Base-by-base conservation (phyloP, 1,140 invertebrate genomes). In the Fopius arisanus region DNA sequence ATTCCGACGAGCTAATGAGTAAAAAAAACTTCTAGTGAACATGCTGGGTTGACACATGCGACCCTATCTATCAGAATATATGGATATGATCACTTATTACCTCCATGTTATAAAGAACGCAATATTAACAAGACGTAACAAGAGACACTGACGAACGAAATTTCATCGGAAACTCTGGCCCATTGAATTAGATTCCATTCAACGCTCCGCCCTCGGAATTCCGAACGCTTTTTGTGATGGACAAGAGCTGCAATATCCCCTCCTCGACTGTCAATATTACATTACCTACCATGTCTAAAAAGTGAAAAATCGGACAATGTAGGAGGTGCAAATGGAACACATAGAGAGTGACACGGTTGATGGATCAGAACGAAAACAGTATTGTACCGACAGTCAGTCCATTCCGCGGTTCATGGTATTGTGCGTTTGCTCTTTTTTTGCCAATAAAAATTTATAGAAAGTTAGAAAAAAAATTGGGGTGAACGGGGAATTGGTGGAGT, bases 181-280 rank as follows among this genome's bases (percentile, higher is more conserved):
- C 54, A 59, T 59, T 59, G 54, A 59, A 59, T 59, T 59, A 59
- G 19, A 23, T 23, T 59, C 2, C 54, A 59, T 59, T 26, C 23
- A 28, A 23, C 26, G 21, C 26, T 14, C 14, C 23, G 3, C 21
- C 9, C 10, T 59, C 3, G 19, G 26, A 59, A 26, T 48, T 48
- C 43, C 9, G 16, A 28, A n/a, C 54, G 4, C 10, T 28, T 59
- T 26, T 59, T 5, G 63, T 41, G 33, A 48, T 23, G 54, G 71
- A 67, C 40, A 7, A 67, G 31, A 54, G 43, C 43, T 48, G 43
- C 70, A 78, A 68, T 67, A 41, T 59, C 10, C 54, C 23, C 1
- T 59, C 23, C 4, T 23, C 0, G 6, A 10, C 54, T 59, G 19
- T 59, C 23, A 59, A 59, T 59, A 28, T 59, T 59, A 59, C 54